These are phyloP conservation scores for Bembecia ichneumoniformis DNA, from an alignment of 2,888 invertebrate genomes.

Conservation along the genomic window DNA sequence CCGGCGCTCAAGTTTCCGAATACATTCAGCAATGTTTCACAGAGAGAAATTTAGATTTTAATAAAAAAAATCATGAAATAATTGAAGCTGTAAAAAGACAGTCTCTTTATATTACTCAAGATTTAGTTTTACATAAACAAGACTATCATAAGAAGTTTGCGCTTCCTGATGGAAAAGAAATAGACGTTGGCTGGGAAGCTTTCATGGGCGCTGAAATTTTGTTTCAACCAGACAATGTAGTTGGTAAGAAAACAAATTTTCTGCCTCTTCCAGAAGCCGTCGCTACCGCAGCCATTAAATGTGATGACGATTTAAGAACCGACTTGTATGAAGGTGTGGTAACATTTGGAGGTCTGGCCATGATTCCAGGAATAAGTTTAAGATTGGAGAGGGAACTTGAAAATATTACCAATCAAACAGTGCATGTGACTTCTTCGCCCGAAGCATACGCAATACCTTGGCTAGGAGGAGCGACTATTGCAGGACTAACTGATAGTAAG, in stretches of 20 bases:
- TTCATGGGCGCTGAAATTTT: constrained; percentile 38
- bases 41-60: constrained; percentile 20
- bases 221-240: constrained; percentile 36
- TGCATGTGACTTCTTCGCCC: constrained; percentile 25
- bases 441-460: constrained; percentile 42
- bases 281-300: constrained; percentile 26
- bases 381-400: constrained; percentile 35
- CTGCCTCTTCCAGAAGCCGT: constrained; percentile 34
- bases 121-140: constrained; percentile 18
- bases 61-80: constrained; percentile 12
- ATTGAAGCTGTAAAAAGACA: constrained; percentile 28
- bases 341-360: constrained; percentile 39
- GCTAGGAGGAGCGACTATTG: constrained; percentile 53
- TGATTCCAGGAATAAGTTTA: constrained; percentile 32
- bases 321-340: constrained; percentile 33
- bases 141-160: constrained; percentile 20
- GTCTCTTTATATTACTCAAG: constrained; percentile 26
- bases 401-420: constrained; percentile 15
- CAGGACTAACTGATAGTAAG: constrained; percentile 30
- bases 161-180: constrained; percentile 29
- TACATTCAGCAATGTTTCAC: constrained; percentile 27
- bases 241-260: constrained; percentile 14
- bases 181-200: constrained; percentile 37
- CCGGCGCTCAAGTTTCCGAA: constrained; percentile 26
- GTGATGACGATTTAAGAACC: constrained; percentile 33